Evolutionary conservation across 2,888 invertebrate genomes (phyloP).

Genomic region (Mimas tiliae): DNA sequence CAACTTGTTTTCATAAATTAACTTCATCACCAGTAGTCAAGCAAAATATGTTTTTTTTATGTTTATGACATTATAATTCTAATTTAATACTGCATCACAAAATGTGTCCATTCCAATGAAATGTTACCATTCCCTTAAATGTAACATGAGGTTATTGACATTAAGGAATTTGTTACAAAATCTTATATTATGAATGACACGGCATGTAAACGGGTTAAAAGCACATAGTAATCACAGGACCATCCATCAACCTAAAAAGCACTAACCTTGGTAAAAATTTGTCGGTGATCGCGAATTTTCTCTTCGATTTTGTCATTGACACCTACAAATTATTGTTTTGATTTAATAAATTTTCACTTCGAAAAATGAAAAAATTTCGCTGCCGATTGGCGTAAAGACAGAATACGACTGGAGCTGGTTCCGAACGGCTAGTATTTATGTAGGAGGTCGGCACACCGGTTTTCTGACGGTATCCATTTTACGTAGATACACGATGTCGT

Average conservation of each 20-base stretch:
- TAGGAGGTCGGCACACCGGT: constrained; percentile 50
- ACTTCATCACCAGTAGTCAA: not conserved
- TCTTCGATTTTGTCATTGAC: constrained; percentile 84
- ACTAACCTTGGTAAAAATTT: constrained; percentile 83
- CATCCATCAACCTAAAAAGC: constrained; percentile 29
- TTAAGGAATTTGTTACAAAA: constrained; percentile 13
- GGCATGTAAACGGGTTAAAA: constrained; percentile 17
- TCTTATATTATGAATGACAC: constrained; percentile 24
- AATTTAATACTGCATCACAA: not conserved
- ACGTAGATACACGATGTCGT: constrained; percentile 13
- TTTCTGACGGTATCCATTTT: constrained; percentile 31
- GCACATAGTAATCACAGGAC: constrained; percentile 27
- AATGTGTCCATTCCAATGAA: not conserved
- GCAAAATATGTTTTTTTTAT: not conserved
- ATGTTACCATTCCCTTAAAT: constrained; percentile 6
- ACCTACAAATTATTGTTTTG: constrained; percentile 67
- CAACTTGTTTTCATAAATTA: not conserved
- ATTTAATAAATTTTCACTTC: constrained; percentile 64
- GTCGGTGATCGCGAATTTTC: constrained; percentile 81
- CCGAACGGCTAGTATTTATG: constrained; percentile 56
- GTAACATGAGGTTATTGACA: constrained; percentile 25
- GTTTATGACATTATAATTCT: not conserved
- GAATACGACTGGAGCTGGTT: constrained; percentile 55
- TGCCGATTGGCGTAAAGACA: constrained; percentile 57
- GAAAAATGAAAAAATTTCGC: constrained; percentile 60